Base-by-base conservation (phyloP, 2,797 vertebrate genomes). In the Macropus fuliginosus region DNA sequence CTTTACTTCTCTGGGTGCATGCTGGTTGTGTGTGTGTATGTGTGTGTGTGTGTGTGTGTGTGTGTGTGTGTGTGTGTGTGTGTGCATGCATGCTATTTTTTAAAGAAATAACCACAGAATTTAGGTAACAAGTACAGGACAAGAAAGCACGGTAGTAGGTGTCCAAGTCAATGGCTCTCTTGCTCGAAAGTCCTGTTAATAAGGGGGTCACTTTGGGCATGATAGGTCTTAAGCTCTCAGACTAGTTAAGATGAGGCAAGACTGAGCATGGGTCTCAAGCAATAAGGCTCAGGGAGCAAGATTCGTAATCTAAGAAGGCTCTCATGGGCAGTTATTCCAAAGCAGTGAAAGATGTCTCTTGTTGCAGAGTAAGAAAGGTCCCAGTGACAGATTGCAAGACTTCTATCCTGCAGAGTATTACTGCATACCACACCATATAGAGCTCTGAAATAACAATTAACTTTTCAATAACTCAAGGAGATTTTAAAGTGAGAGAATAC, bases 401-500 rank as follows among this genome's bases (percentile, higher is more conserved):
- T 62, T n/a, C 91, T 8, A 95, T 56, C 92, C 92, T 40, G 56
- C 46, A 62, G 91, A 94, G 56, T 93, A 94, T n/a, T 13, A 87
- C 91, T 59, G 93, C 52, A 94, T 29, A 54, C 4, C 16, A n/a
- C 8, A 55, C 52, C 54, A 91, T 55, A 91, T 46, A 95, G 92
- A 59, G 94, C 54, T 93, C 46, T 59, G 74, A 92, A 95, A n/a
- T 81, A 34, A 55, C 34, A 56, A 94, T 90, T 91, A 91, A 31
- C 90, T 34, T 54, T 29, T 81, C 56, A 90, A 81, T 66, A 29
- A 29, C 92, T 66, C 81, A 1, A 59, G 54, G 54, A 29, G 11
- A 54, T 91, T 92, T 96, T 90, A 91, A 94, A 81, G 91, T 55
- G 91, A 54, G 66, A 92, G 96, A 92, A 55, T 91, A 28, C 29